These are phyloP conservation scores for Leucoma salicis DNA, from an alignment of 2,888 invertebrate genomes.

Conservation along the genomic window DNA sequence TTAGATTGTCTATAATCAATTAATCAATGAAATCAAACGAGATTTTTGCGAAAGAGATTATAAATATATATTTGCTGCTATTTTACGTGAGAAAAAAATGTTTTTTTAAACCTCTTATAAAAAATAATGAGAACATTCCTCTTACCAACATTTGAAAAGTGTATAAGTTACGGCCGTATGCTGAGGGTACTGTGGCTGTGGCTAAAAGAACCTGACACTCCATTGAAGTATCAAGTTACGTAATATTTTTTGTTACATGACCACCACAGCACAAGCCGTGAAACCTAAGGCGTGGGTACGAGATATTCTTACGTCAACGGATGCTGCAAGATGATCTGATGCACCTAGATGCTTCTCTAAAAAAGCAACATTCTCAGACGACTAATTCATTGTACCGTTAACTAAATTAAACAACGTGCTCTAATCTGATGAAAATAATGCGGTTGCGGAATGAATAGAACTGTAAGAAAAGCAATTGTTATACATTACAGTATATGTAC, in stretches of 20 bases:
- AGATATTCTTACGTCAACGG: conserved; percentile 62
- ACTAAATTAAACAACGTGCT: conserved; percentile 21
- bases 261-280: conserved; percentile 64
- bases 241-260: conserved; percentile 53
- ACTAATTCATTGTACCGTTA: conserved; percentile 34
- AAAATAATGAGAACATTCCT: no score
- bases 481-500: background rate
- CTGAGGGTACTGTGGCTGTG: conserved; percentile 25
- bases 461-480: conserved; percentile 25
- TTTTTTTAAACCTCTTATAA: no score
- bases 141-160: no score
- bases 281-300: conserved; percentile 53
- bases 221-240: conserved; percentile 60
- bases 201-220: conserved; percentile 68
- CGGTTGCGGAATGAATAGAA: conserved; percentile 32
- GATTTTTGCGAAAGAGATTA: no score
- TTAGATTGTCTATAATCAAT: no score
- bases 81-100: no score
- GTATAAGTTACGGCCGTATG: background rate
- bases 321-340: conserved; percentile 47
- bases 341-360: conserved; percentile 23
- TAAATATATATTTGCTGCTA: no score
- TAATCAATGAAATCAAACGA: no score
- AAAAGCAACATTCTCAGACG: conserved; percentile 17
- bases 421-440: conserved; percentile 29